Base-by-base conservation (phyloP, 2,797 vertebrate species). In the Ctenosaura bakeri region DNA sequence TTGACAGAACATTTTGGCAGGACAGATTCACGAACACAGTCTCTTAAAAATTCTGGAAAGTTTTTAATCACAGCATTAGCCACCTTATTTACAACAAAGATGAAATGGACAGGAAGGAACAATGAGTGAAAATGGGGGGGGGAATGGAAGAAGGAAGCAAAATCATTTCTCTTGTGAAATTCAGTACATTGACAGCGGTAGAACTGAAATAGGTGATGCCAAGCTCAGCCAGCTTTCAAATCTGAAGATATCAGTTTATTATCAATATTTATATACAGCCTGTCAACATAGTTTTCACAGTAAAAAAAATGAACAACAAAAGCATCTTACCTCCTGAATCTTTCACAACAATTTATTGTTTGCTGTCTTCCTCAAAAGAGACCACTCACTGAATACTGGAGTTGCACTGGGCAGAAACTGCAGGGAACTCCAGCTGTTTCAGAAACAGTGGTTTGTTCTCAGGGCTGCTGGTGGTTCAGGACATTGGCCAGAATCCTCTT, bases 241-340 rank as follows among this genome's bases (percentile, higher is more conserved):
- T 24, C 46, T 29, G 73, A 12, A 29, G 4, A 46, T 29, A 35
- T 32, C 26, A 29, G 52, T 42, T 86, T 59, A 59, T 52, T 76
- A 62, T 62, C 35, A 76, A 14, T 86, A 86, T 86, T 86, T 86
- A 35, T 56, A 56, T 38, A 35, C 10, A 38, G 69, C n/a, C n/a
- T 76, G n/a, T 52, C 52, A 86, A 74, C 69, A 42, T 14, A 42
- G 54, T 62, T 42, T 86, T 46, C 54, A 77, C 38, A 62, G 54
- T 38, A 46, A 76, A 59, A 54, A 46, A 35, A 13, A n/a, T 66
- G 66, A n/a, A 35, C n/a, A 77, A 42, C 29, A 26, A 32, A 77
- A 86, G 62, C 69, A 52, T 54, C 4, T 54, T 73, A 35, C 35
- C 14, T 50, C 62, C 32, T 52, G 7, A 85, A 85, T 52, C 35